Evolutionary conservation across 2,113 vertebrate genomes (phyloP).

Genomic region (Aegotheles bennettii): DNA sequence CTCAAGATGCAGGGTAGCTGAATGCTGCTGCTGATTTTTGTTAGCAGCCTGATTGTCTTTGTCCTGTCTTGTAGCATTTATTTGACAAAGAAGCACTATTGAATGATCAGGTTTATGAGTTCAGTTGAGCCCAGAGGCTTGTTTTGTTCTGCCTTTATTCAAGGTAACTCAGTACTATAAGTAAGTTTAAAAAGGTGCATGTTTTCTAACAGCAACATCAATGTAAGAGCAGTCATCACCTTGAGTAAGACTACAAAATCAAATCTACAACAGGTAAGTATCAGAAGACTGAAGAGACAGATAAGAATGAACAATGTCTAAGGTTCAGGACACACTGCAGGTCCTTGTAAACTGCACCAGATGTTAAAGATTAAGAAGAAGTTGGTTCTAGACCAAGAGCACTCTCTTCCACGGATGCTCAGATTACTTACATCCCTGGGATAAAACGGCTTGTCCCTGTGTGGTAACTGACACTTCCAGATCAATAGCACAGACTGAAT

Average conservation of each 20-base stretch:
- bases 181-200: neutral
- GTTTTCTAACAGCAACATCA: neutral
- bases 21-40: neutral
- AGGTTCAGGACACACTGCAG: neutral
- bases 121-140: neutral
- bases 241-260: neutral
- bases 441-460: neutral
- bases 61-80: neutral
- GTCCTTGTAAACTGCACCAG: neutral
- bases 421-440: constrained; percentile 22
- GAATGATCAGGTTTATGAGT: neutral
- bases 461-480: constrained; percentile 28
- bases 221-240: neutral
- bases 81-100: neutral
- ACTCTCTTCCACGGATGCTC: neutral
- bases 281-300: neutral
- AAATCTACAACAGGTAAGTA: neutral
- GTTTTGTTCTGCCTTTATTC: neutral
- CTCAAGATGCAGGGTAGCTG: neutral
- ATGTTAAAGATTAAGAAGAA: neutral
- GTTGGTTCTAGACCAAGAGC: neutral
- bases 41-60: neutral
- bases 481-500: constrained; percentile 27
- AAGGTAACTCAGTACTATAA: neutral
- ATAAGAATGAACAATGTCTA: neutral